Evolutionary conservation across 2,797 vertebrate species (phyloP).

Genomic region (Uromys caudimaculatus): DNA sequence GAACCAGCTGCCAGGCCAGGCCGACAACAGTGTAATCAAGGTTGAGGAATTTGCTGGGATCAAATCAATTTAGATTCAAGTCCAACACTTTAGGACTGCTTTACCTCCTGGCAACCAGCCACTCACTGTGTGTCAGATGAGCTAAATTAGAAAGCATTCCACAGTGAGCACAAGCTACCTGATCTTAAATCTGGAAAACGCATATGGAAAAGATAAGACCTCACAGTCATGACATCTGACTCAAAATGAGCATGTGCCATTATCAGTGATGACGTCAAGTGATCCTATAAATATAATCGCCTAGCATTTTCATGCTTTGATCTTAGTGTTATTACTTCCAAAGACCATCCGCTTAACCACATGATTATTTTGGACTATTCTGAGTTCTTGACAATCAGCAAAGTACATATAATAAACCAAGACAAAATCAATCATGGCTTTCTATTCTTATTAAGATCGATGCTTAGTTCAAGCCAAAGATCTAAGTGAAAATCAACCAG

Average conservation of each 20-base stretch:
- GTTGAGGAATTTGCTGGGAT: constrained; percentile 39
- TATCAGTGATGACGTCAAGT: constrained; percentile 18
- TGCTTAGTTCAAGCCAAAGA: constrained; percentile 69
- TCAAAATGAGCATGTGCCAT: constrained; percentile 50
- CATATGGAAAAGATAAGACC: background rate
- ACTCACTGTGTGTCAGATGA: background rate
- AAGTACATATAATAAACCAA: constrained; percentile 56
- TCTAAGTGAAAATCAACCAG: constrained; percentile 42
- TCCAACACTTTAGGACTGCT: constrained; percentile 25
- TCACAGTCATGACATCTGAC: background rate
- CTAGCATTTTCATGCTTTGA: background rate
- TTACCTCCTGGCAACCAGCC: background rate
- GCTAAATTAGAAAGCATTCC: constrained; percentile 22
- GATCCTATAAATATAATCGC: constrained; percentile 53
- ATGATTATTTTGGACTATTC: constrained; percentile 48
- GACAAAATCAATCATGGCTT: constrained; percentile 52
- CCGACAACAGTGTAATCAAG: constrained; percentile 56
- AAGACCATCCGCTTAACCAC: constrained; percentile 60
- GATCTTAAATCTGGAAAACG: background rate
- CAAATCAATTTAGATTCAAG: constrained; percentile 53
- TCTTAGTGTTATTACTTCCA: constrained; percentile 20
- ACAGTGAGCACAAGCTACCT: background rate
- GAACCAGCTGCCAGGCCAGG: constrained; percentile 33
- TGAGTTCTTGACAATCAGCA: constrained; percentile 65
- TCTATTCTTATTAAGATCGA: constrained; percentile 64